phyloP scores from a whole-genome alignment of 2,797 vertebrate genomes.

The Labeo calbasu region DNA sequence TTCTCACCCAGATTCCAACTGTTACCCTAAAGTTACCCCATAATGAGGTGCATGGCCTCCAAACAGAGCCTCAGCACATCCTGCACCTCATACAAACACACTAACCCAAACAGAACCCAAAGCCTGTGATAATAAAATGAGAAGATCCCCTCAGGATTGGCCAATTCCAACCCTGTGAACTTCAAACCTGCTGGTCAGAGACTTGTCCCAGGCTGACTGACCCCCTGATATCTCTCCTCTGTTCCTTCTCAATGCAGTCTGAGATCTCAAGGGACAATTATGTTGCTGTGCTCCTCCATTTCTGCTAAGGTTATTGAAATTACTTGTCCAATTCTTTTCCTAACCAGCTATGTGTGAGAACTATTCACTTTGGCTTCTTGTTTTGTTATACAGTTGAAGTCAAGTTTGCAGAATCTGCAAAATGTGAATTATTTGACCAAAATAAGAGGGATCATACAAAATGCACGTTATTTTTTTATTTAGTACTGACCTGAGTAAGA shows the following conservation, averaged over 20 bases:
- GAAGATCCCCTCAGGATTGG: constrained; percentile 1
- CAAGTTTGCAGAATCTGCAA: no score
- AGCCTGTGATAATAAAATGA: constrained; percentile 51
- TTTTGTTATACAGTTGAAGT: neutral
- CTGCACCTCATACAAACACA: constrained; percentile 2
- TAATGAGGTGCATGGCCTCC: neutral
- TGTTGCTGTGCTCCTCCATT: neutral
- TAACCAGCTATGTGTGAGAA: neutral
- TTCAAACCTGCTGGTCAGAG: neutral
- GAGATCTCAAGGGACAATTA: neutral
- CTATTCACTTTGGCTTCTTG: neutral
- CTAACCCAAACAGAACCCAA: constrained; percentile 21
- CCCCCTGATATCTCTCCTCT: neutral
- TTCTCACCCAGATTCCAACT: constrained; percentile 11
- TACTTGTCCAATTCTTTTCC: neutral
- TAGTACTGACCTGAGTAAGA: no score
- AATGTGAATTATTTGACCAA: no score
- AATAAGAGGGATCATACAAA: no score
- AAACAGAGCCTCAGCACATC: neutral
- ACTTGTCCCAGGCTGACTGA: neutral
- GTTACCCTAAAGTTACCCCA: constrained; percentile 18
- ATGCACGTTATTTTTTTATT: no score
- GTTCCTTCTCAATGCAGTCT: neutral
- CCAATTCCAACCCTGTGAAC: neutral
- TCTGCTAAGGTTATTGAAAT: neutral